phyloP scores from a whole-genome alignment of 2,113 vertebrate genomes.

The Melanostigma gelatinosum region DNA sequence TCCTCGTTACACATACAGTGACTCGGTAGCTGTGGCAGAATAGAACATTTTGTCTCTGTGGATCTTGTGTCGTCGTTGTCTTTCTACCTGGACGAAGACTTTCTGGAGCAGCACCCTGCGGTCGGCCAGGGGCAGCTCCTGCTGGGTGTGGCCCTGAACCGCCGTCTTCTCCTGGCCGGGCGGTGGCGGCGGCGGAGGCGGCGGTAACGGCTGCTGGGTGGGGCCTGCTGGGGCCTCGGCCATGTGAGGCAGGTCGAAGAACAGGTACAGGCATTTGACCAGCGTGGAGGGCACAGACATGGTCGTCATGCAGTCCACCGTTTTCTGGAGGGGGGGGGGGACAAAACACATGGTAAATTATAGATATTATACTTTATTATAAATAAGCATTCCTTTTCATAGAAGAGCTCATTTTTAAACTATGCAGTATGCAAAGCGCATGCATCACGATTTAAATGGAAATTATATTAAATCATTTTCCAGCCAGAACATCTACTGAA shows the following conservation, averaged over 20 bases:
- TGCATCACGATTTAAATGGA: neutral
- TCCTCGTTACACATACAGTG: neutral
- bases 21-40: neutral
- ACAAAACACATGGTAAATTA: neutral
- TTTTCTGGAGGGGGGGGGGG: constrained; percentile 85
- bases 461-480: neutral
- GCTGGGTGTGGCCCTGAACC: constrained; percentile 83
- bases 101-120: constrained; percentile 96
- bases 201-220: constrained; percentile 56
- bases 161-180: constrained; percentile 71
- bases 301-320: constrained; percentile 99
- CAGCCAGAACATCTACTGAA: neutral
- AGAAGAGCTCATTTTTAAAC: neutral
- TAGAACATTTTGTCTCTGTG: neutral
- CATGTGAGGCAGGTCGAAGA: constrained; percentile 99
- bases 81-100: constrained; percentile 94
- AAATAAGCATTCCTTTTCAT: neutral
- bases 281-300: constrained; percentile 99
- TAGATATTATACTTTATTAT: neutral
- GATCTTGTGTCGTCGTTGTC: neutral
- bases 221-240: constrained; percentile 90
- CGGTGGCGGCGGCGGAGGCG: neutral
- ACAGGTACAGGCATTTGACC: constrained; percentile 99
- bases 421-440: neutral
- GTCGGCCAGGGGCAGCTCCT: constrained; percentile 93